A percentile compares a stretch with the other conserved stretches of the same genome.
phyloP scores from a whole-genome alignment of 2,113 vertebrate species.

The Lepisosteus osseus region DNA sequence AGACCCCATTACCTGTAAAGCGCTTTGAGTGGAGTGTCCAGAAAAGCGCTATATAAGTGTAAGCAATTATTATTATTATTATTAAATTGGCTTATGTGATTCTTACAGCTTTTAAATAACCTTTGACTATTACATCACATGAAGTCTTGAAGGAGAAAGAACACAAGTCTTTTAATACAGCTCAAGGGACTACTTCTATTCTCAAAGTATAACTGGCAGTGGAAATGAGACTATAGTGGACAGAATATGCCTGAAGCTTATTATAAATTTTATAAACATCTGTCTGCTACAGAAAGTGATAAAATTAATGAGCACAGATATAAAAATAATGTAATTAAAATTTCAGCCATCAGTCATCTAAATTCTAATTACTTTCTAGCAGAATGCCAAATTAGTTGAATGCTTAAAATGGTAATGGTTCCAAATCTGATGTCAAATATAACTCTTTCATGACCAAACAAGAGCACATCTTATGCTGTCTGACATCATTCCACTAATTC shows the following conservation, averaged over 20 bases:
- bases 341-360: slow-evolving; percentile 32
- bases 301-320: slow-evolving; percentile 21
- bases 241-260: background rate
- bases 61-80: too few relatives aligned
- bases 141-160: background rate
- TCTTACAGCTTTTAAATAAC: too few relatives aligned
- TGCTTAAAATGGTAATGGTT: slow-evolving; percentile 19
- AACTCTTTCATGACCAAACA: background rate
- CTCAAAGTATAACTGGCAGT: too few relatives aligned
- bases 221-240: too few relatives aligned
- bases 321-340: slow-evolving; percentile 31
- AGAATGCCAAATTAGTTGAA: slow-evolving; percentile 44
- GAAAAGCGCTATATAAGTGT: too few relatives aligned
- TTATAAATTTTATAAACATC: slow-evolving; percentile 12
- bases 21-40: too few relatives aligned
- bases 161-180: background rate
- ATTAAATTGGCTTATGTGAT: too few relatives aligned
- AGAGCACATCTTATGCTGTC: slow-evolving; percentile 1
- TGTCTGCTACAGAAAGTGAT: slow-evolving; percentile 13
- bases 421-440: slow-evolving; percentile 9
- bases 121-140: background rate
- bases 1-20: too few relatives aligned
- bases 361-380: slow-evolving; percentile 35
- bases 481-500: background rate
- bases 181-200: background rate